Conservation (phyloP, 2,113 vertebrate species). For the Pterocles gutturalis region DNA sequence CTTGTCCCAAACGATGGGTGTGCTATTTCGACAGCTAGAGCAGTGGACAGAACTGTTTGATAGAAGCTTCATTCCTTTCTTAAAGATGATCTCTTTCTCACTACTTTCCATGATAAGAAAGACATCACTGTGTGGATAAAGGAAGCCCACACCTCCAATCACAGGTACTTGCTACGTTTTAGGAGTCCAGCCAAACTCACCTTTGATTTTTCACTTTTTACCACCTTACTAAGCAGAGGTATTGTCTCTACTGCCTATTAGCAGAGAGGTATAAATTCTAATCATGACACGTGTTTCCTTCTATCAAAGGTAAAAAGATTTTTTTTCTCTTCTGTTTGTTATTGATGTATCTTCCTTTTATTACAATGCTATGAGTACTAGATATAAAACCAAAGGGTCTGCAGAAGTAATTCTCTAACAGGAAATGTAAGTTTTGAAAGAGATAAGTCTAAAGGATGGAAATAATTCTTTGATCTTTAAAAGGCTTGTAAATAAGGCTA, state of each 20-base stretch:
- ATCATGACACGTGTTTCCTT: neutral
- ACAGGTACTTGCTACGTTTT: neutral
- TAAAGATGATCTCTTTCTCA: neutral
- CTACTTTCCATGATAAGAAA: neutral
- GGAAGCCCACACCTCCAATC: neutral
- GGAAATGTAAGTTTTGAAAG: neutral
- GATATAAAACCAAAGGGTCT: neutral
- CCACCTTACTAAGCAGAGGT: fast-evolving
- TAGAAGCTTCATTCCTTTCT: neutral
- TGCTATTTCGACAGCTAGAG: fast-evolving
- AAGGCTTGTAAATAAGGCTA: neutral
- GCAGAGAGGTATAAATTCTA: neutral
- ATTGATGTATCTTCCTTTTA: neutral
- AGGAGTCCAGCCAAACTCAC: neutral
- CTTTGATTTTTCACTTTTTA: neutral
- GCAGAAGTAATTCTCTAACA: neutral
- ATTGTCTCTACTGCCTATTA: neutral
- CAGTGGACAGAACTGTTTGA: neutral
- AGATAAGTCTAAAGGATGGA: neutral
- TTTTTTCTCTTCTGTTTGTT: neutral
- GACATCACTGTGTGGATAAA: neutral
- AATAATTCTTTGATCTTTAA: neutral
- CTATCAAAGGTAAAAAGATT: neutral
- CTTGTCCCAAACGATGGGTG: neutral
- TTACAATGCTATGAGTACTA: neutral